Conservation (phyloP, 2,888 invertebrate species). For the Polylopha cassiicola region DNA sequence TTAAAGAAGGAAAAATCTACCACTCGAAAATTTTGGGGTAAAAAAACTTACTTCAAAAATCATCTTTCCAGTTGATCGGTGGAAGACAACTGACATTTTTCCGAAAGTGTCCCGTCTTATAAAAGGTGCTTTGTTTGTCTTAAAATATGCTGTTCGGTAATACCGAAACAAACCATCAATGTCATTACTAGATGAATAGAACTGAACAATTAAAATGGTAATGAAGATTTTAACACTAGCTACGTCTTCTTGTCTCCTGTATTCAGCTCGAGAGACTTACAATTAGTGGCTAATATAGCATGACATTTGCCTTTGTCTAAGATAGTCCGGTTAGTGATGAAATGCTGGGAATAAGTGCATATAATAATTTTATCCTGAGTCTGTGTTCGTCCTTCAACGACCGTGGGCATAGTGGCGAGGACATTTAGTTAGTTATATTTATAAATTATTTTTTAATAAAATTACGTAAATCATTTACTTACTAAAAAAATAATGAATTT, state of each 20-base stretch:
- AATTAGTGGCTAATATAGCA: slow-evolving; percentile 51
- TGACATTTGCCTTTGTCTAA: slow-evolving; percentile 53
- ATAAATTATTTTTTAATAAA: slow-evolving; percentile 3
- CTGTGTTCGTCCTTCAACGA: slow-evolving; percentile 29
- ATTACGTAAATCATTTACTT: too few relatives aligned
- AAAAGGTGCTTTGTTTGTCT: slow-evolving; percentile 60
- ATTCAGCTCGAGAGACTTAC: slow-evolving; percentile 61
- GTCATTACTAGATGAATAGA: slow-evolving; percentile 67
- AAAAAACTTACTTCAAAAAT: slow-evolving; percentile 59
- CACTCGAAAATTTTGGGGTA: slow-evolving; percentile 9
- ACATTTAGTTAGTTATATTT: slow-evolving; percentile 24
- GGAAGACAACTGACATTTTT: slow-evolving; percentile 66
- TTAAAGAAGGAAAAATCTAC: not conserved
- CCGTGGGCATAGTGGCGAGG: slow-evolving; percentile 27
- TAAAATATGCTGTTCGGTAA: slow-evolving; percentile 70
- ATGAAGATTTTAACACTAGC: slow-evolving; percentile 61
- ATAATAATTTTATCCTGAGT: slow-evolving; percentile 34
- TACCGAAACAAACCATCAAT: slow-evolving; percentile 75
- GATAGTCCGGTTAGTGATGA: slow-evolving; percentile 42
- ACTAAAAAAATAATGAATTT: too few relatives aligned
- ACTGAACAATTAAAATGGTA: slow-evolving; percentile 69
- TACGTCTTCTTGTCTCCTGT: slow-evolving; percentile 44
- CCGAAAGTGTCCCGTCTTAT: slow-evolving; percentile 57
- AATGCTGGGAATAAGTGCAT: slow-evolving; percentile 41
- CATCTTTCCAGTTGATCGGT: slow-evolving; percentile 65